A percentile compares a stretch with the other conserved stretches of the same genome.
Evolutionary conservation across 2,888 invertebrate genomes (phyloP).

Genomic region (Aphelenchoides bicaudatus): DNA sequence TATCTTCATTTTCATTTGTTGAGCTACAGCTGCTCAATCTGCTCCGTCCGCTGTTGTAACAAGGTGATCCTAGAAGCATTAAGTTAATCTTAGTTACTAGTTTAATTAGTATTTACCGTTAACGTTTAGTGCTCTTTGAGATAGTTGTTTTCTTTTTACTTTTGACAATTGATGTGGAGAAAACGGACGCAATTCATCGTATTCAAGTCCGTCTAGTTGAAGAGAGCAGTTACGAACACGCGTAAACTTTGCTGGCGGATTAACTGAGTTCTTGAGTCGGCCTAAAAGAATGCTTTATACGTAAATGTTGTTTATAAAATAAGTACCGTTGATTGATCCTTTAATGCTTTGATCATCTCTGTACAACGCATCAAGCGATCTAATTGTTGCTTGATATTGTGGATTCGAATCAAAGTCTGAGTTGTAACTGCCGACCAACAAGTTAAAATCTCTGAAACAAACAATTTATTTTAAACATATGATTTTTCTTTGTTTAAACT

Average conservation of each 20-base stretch:
- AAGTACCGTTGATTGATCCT: too few relatives aligned
- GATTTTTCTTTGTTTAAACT: neutral
- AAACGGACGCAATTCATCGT: conserved; percentile 39
- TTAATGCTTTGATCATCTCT: conserved; percentile 11
- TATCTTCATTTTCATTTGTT: conserved; percentile 12
- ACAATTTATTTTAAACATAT: conserved; percentile 15
- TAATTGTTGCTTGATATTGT: conserved; percentile 41
- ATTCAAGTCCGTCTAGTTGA: conserved; percentile 30
- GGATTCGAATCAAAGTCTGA: conserved; percentile 44
- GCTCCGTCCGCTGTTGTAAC: conserved; percentile 12
- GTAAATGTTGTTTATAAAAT: too few relatives aligned
- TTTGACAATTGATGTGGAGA: conserved; percentile 46
- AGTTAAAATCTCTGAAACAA: conserved; percentile 35
- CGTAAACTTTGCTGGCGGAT: conserved; percentile 31
- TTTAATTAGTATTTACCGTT: conserved; percentile 34
- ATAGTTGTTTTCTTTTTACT: conserved; percentile 40
- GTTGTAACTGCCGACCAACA: conserved; percentile 26
- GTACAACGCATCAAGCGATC: conserved; percentile 43
- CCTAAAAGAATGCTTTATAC: too few relatives aligned
- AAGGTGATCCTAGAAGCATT: neutral
- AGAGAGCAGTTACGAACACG: conserved; percentile 37
- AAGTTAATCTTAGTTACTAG: conserved; percentile 12
- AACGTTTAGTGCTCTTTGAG: conserved; percentile 42
- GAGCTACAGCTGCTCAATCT: conserved; percentile 9
- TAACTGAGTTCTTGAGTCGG: conserved; percentile 23